A percentile compares a stretch with the other conserved stretches of the same genome.
Evolutionary conservation across 2,888 invertebrate species (phyloP).

Genomic region (Pocota personata): DNA sequence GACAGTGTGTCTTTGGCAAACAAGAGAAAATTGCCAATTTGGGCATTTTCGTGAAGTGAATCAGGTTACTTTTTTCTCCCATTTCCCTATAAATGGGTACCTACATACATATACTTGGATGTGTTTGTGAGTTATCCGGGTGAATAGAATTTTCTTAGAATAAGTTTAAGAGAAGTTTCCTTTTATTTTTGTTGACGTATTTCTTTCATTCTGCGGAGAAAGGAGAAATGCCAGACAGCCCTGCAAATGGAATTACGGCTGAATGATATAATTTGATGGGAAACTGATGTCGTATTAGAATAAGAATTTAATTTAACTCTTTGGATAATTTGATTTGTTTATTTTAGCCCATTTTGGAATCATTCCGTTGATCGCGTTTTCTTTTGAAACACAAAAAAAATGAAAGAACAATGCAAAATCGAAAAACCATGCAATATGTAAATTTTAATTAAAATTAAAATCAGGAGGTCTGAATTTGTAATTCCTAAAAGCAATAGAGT

Average conservation of each 20-base stretch:
- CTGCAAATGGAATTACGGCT: slow-evolving; percentile 19
- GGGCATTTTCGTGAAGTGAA: slow-evolving; percentile 54
- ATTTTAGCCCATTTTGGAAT: not conserved
- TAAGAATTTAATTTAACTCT: slow-evolving; percentile 5
- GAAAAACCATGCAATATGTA: no score
- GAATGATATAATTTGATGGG: slow-evolving; percentile 40
- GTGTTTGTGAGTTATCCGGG: not conserved
- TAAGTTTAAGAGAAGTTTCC: slow-evolving; percentile 3
- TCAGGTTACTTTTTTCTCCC: slow-evolving; percentile 18
- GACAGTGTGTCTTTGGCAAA: slow-evolving; percentile 53
- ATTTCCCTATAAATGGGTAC: not conserved
- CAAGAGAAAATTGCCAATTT: slow-evolving; percentile 68
- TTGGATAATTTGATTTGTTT: slow-evolving; percentile 3
- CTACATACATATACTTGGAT: not conserved
- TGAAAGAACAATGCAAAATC: no score
- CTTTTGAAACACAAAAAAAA: no score
- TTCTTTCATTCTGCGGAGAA: not conserved
- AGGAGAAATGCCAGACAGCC: not conserved
- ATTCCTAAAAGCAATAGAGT: no score
- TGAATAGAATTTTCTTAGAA: slow-evolving; percentile 40
- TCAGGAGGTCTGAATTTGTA: no score
- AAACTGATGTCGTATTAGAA: slow-evolving; percentile 30
- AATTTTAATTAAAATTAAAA: no score
- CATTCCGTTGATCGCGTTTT: no score
- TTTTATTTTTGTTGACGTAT: not conserved